Evolutionary conservation across 2,113 vertebrate genomes (phyloP).

Genomic region (Saguinus imperator): DNA sequence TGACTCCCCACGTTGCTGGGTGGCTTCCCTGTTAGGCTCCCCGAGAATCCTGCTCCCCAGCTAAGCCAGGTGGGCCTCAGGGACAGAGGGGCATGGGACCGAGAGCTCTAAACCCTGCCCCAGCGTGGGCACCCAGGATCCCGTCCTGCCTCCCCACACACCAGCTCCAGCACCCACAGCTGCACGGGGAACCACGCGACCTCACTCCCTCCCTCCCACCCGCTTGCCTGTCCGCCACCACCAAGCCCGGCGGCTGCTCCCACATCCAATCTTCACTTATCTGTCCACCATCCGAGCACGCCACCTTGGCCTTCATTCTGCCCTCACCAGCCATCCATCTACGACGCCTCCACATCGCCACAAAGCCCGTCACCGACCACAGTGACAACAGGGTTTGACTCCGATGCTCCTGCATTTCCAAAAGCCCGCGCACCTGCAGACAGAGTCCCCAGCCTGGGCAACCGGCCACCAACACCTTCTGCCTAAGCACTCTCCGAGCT

Average conservation of each 20-base stretch:
- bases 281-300: accelerated
- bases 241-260: too few relatives aligned
- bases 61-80: neutral
- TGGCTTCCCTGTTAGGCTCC: neutral
- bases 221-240: too few relatives aligned
- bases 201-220: neutral
- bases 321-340: neutral
- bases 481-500: neutral
- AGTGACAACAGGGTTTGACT: neutral
- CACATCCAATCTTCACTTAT: too few relatives aligned
- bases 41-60: neutral
- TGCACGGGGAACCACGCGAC: accelerated
- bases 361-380: neutral
- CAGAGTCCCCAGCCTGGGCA: neutral
- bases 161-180: neutral
- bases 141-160: neutral
- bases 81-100: accelerated
- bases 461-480: neutral
- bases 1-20: neutral
- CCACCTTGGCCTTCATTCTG: neutral
- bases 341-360: accelerated
- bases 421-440: neutral
- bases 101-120: neutral
- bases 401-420: neutral
- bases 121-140: accelerated